Evolutionary conservation across 64 coral and sea anemone species (phyloP).

Genomic region (Orbicella faveolata): DNA sequence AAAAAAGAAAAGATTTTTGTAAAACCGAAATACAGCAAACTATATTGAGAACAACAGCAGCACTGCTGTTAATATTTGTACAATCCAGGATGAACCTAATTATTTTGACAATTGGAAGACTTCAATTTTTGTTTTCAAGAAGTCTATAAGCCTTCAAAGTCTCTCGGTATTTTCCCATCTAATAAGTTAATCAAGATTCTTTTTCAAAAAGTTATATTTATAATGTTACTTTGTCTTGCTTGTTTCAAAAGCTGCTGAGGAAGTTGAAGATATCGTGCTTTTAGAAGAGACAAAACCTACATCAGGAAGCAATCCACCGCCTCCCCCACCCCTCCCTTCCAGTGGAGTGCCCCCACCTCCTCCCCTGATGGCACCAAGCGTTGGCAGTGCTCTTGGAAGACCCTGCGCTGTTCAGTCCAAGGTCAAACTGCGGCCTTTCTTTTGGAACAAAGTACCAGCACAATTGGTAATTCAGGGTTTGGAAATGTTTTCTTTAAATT

Average conservation of each 20-base stretch:
- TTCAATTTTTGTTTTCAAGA: too few species aligned
- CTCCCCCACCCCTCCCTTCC: slow-evolving; percentile 78
- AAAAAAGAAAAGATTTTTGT: too few species aligned
- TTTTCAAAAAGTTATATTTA: not conserved
- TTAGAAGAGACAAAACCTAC: not conserved
- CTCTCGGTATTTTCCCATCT: too few species aligned
- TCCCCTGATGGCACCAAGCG: not conserved
- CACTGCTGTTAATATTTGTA: too few species aligned
- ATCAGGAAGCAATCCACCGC: slow-evolving; percentile 21
- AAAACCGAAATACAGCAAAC: too few species aligned
- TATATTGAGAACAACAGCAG: too few species aligned
- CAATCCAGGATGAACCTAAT: too few species aligned
- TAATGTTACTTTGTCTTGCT: not conserved
- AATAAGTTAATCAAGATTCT: not conserved
- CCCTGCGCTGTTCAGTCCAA: slow-evolving; percentile 60
- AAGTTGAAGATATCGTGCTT: not conserved
- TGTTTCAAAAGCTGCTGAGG: slow-evolving; percentile 14
- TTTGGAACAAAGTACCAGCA: slow-evolving; percentile 88
- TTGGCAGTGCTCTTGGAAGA: slow-evolving; percentile 38
- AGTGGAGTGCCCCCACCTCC: slow-evolving; percentile 76
- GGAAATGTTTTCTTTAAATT: not conserved
- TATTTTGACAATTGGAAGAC: too few species aligned
- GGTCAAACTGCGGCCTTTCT: slow-evolving; percentile 85
- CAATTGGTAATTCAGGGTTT: slow-evolving; percentile 61
- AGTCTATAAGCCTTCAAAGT: too few species aligned